Base-by-base conservation (phyloP, 92 coral and sea anemone genomes). In the Scolanthus callimorphus region DNA sequence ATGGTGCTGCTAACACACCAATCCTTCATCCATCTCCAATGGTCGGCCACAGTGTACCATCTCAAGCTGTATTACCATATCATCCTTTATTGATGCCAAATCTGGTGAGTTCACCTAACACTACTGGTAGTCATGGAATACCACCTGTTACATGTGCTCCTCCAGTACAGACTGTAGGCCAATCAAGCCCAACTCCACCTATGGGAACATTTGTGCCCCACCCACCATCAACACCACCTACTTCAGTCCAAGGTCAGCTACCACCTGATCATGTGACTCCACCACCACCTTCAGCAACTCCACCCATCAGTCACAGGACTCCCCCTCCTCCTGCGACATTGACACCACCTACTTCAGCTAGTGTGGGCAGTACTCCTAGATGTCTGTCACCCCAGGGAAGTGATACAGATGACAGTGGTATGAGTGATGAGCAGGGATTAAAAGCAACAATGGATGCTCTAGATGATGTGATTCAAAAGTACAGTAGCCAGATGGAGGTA, bases 391-490 rank as follows among this genome's bases (percentile, higher is more conserved):
- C 98, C 29, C 64, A 75, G 25, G 65, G 77, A 19, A 71, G 76
- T 44, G 77, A 51, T 17, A 59, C 60, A 39, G 45, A 58, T 48
- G 74, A 84, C 45, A 55, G 30, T 50, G 71, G 60, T 10, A 44
- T 92, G 67, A 76, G 80, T 61, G 83, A 90, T 31, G 83, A 73
- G 47, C 86, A 80, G 77, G 98, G 91, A 4, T 76, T 92, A 12
- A 84, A 88, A 47, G 85, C 81, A 63, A 92, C 98, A 17, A 65
- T 88, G 77, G 92, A 84, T 80, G 98, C 98, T n/a, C 68, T 92
- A 20, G 88, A 92, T 71, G 98, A 88, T 83, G 95, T 76, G 29
- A 81, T 92, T 3, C 56, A 73, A 49, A 92, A 92, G 47, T 86
- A 80, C 31, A 73, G 66, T 24, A 62, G 63, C 63, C 83, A 41